Evolutionary conservation across 2,797 vertebrate genomes (phyloP), one percentile per base, ranked within the genome.

Genomic region (Leucoraja ocellata): DNA sequence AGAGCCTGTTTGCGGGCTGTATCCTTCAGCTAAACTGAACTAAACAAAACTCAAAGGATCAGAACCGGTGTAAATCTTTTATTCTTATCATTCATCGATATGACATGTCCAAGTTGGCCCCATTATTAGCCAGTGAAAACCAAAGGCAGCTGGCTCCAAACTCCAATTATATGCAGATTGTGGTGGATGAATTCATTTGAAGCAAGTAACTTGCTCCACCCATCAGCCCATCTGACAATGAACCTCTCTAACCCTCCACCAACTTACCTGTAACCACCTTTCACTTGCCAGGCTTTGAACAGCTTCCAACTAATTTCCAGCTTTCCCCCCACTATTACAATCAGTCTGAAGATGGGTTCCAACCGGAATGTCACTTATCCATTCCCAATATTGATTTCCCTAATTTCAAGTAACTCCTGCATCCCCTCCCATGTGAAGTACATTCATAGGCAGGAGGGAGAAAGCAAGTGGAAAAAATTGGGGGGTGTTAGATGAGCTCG

Each of bases 171-270:
- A 95, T 95, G 95, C 88, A 97, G 97, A 97, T 97, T 97, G 96
- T 96, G 95, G 94, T 95, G 95, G 96, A 95, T 95, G 96, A 97
- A 96, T 96, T 95, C 96, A 96, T 97, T 96, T 96, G 95, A 95
- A 94, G 95, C 96, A 96, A 74, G 97, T 97, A 97, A 97, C 97
- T 97, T 97, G 98, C 98, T 97, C 97, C 96, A 97, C 98, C 97
- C 39, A n/a, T 92, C 46, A 54, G 46, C 46, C 3, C 46, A 54
- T 54, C 46, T 54, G 46, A 54, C 46, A 54, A 5, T 6, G 46
- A 54, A 54, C 46, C 46, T 5, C 46, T 54, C 46, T 5, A 54
- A 54, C 46, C 46, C 46, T 5, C 46, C 46, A 54, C 3, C 46
- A 54, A 54, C 46, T 5, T 54, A 54, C 46, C 5, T 54, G 46